Conservation (phyloP, 1,140 invertebrate species). For the Panagrolaimus sp. region DNA sequence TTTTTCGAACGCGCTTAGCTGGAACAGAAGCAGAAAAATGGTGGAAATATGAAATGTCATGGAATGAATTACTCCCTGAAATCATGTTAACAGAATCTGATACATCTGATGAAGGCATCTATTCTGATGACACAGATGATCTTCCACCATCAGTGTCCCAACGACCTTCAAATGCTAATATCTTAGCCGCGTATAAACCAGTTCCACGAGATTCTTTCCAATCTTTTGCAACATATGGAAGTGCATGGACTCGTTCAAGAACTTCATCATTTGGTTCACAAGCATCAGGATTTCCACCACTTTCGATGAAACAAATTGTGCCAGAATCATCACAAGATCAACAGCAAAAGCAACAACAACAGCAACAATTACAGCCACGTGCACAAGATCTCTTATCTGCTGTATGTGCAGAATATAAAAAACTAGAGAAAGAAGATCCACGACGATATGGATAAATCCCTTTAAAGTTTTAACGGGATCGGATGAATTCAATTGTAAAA, state of each 20-base stretch:
- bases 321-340: too few relatives aligned
- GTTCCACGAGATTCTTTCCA: neutral
- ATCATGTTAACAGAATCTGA: neutral
- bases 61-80: slow-evolving; percentile 17
- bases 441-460: too few relatives aligned
- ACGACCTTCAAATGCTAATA: neutral
- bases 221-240: neutral
- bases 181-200: neutral
- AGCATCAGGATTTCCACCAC: too few relatives aligned
- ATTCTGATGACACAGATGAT: neutral
- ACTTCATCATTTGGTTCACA: too few relatives aligned
- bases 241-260: neutral
- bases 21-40: slow-evolving; percentile 49
- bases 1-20: slow-evolving; percentile 33
- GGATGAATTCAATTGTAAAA: too few relatives aligned
- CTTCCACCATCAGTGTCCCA: slow-evolving; percentile 1
- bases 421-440: too few relatives aligned
- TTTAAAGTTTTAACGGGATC: too few relatives aligned
- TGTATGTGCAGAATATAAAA: too few relatives aligned
- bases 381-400: too few relatives aligned
- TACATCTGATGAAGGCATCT: slow-evolving; percentile 4
- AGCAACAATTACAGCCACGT: too few relatives aligned
- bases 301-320: too few relatives aligned
- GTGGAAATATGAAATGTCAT: slow-evolving; percentile 43
- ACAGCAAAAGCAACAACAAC: too few relatives aligned